A percentile compares a stretch with the other conserved stretches of the same genome.
Conservation (phyloP, 2,888 invertebrate genomes). For the Galerucella pusilla region DNA sequence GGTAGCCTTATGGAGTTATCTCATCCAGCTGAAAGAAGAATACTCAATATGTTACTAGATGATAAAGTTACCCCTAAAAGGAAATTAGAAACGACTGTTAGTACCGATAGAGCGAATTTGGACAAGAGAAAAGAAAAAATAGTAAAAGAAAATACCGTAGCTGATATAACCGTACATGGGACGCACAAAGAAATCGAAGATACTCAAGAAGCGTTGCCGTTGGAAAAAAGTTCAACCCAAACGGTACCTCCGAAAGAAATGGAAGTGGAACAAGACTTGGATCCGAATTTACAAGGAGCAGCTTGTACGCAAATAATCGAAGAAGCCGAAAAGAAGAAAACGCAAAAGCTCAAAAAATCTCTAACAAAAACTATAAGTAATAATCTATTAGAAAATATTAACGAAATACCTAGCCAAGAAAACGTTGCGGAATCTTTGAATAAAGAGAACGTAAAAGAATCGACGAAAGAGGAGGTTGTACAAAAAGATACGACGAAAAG, state of each 20-base stretch:
- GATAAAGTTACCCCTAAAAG: constrained; percentile 74
- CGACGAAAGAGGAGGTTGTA: constrained; percentile 42
- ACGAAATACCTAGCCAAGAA: constrained; percentile 63
- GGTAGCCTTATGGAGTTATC: constrained; percentile 80
- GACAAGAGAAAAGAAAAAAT: constrained; percentile 72
- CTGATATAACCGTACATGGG: constrained; percentile 61
- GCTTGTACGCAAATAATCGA: constrained; percentile 65
- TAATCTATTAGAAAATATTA: constrained; percentile 59
- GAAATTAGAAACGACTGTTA: constrained; percentile 80
- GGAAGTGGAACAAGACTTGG: constrained; percentile 57
- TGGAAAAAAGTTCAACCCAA: constrained; percentile 60
- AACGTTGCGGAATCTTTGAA: constrained; percentile 55
- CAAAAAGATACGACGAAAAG: constrained; percentile 42
- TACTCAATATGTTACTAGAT: constrained; percentile 77
- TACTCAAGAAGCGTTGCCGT: constrained; percentile 54
- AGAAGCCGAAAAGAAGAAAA: constrained; percentile 61
- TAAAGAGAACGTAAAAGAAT: constrained; percentile 55
- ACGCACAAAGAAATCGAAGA: constrained; percentile 56
- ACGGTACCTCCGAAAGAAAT: constrained; percentile 58
- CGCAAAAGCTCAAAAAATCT: constrained; percentile 59
- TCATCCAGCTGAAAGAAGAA: constrained; percentile 76
- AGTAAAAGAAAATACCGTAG: constrained; percentile 63
- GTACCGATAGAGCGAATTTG: constrained; percentile 71
- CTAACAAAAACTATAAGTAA: constrained; percentile 52
- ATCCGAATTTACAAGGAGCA: constrained; percentile 61